phyloP scores from a whole-genome alignment of 2,797 vertebrate genomes.

The Acanthurus leucopareius region DNA sequence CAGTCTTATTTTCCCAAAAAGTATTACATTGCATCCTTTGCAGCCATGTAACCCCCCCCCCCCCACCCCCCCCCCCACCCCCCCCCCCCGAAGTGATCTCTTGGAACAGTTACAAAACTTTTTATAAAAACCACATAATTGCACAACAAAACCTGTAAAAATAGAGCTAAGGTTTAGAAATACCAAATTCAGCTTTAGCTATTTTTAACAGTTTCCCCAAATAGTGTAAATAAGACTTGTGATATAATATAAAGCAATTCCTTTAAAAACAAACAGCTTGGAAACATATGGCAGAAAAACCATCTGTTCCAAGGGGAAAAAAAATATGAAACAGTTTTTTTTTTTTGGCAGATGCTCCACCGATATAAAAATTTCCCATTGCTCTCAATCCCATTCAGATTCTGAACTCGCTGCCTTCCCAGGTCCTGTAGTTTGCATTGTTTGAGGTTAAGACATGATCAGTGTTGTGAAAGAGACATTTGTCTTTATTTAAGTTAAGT shows the following conservation, averaged over 20 bases:
- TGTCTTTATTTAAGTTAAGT: neutral
- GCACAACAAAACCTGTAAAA: no score
- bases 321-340: neutral
- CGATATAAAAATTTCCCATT: constrained; percentile 19
- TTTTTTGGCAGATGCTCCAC: constrained; percentile 22
- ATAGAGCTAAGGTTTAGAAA: no score
- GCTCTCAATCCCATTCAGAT: constrained; percentile 1
- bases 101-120: no score
- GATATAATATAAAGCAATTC: neutral
- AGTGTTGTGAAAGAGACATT: constrained; percentile 9
- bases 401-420: constrained; percentile 1
- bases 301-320: constrained; percentile 22
- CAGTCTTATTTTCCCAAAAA: no score
- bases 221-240: neutral
- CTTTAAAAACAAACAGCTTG: constrained; percentile 13
- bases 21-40: no score
- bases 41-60: no score
- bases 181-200: neutral
- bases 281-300: constrained; percentile 4
- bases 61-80: no score
- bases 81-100: no score
- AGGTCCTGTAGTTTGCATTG: neutral
- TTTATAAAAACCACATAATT: no score
- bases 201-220: neutral
- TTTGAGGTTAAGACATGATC: neutral